Evolutionary conservation across 2,888 invertebrate species (phyloP), one percentile per base, ranked within the genome.

Genomic region (Coenonympha glycerion): DNA sequence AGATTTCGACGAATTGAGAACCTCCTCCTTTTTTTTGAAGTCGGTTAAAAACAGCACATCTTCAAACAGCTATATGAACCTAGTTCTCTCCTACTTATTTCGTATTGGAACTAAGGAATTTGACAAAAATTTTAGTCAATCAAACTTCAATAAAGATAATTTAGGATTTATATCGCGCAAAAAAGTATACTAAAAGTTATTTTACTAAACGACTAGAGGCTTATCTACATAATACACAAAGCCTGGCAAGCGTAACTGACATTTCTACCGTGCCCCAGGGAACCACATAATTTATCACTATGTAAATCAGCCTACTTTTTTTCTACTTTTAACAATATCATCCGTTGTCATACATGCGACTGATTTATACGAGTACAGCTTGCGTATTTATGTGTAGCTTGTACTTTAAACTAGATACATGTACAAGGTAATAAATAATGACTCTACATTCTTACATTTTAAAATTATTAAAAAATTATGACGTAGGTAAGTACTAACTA

Each of bases 231-330:
- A 45, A 50, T 34, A 37, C 40, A 26, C 21, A 24, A 18, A 47
- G 37, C 24, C 9, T 16, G 22, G 22, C 11, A 28, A 26, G 28
- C 16, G 28, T 45, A 13, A 44, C 16, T 49, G 44, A 45, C 47
- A 41, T 40, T 47, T 52, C 21, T 49, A 42, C 44, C 13, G 33
- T 47, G 13, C 52, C 49, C 44, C 49, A n/a, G 52, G 52, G 55
- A 28, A 18, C 26, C 31, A 21, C 41, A 28, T 21, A 52, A 47
- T 49, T 52, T 55, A 55, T 52, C 34, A 40, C 44, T 55, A 55
- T 55, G 55, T 40, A 55, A 55, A 55, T 52, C 44, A 34, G 26
- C n/a, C 47, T 31, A 49, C 37, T 52, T 55, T 55, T 55, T 55
- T 55, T 55, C 48, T 47, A 47, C 39, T 49, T 52, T 44, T 40